Base-by-base conservation (phyloP, 1,140 invertebrate species). In the Platyscapa corneri region DNA sequence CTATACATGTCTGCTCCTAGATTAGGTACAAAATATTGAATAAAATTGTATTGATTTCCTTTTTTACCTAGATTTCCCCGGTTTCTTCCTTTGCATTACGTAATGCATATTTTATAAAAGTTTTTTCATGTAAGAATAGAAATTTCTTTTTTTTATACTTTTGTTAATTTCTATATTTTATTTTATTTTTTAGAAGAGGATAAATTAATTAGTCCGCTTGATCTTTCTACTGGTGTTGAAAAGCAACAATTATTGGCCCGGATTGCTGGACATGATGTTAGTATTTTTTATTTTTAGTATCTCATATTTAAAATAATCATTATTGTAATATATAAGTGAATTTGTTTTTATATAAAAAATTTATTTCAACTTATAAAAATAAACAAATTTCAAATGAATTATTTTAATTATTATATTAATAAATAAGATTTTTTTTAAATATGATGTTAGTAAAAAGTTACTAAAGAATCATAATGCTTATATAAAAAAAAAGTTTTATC, bases 161-260 rank as follows among this genome's bases (percentile, higher is more conserved):
- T 53, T 53, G 16, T 14, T 53, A 2, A 53, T 53, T 18, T 46
- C 12, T 7, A 7, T 46, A 14, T 53, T 53, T 53, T 53, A 53
- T 53, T 53, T 53, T 53, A 53, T 53, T 53, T 53, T 53, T 53
- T 18, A 53, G 49, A 46, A 46, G 12, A 46, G 12, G n/a, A 5
- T 3, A 82, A 83, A 42, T 2, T 97, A 94, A 93, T 97, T 53
- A 97, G 99, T 92, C 96, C 97, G 23, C 87, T 99, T 88, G 98
- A 99, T 89, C 97, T 98, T 92, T 97, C 98, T 3, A 99, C 98
- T 84, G 98, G 98, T 89, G 89, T 98, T 53, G 98, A 99, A 91
- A 97, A 98, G 92, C 96, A 96, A 89, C 97, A 99, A 93, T 92
- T 99, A 87, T 91, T 99, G 84, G 97, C 97, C 18, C 94, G 96